phyloP scores from a whole-genome alignment of 2,888 invertebrate genomes.

The Punctoribates punctum region DNA sequence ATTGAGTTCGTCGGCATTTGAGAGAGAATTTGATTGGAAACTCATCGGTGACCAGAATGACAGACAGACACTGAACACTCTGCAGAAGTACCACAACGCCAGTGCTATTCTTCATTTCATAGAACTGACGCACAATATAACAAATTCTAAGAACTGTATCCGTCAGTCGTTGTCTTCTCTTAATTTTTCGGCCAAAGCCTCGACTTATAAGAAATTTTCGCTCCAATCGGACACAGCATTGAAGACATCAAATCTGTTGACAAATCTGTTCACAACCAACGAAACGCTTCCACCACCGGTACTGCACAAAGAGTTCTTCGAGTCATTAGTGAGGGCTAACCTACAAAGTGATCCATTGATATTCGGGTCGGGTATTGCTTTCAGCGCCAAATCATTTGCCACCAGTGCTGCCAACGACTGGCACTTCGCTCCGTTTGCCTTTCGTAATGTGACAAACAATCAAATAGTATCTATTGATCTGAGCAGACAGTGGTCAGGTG shows the following conservation, averaged over 20 bases:
- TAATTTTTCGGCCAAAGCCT: conserved; percentile 27
- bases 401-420: conserved; percentile 16
- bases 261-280: conserved; percentile 40
- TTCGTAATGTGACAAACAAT: conserved; percentile 35
- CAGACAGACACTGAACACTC: background rate
- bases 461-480: conserved; percentile 18
- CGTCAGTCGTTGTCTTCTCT: conserved; percentile 28
- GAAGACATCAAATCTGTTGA: conserved; percentile 42
- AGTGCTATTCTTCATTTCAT: conserved; percentile 42
- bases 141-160: conserved; percentile 11
- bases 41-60: background rate
- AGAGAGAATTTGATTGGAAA: conserved; percentile 12
- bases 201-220: conserved; percentile 38
- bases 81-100: conserved; percentile 38
- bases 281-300: conserved; percentile 30
- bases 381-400: conserved; percentile 39
- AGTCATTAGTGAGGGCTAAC: conserved; percentile 45
- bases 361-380: conserved; percentile 44
- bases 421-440: conserved; percentile 42
- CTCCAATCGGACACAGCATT: conserved; percentile 39
- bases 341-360: conserved; percentile 45
- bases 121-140: conserved; percentile 38
- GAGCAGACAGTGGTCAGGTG: conserved; percentile 10
- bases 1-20: conserved; percentile 18
- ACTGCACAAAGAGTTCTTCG: conserved; percentile 44